Evolutionary conservation across 2,113 vertebrate species (phyloP).

Genomic region (Mugil cephalus): DNA sequence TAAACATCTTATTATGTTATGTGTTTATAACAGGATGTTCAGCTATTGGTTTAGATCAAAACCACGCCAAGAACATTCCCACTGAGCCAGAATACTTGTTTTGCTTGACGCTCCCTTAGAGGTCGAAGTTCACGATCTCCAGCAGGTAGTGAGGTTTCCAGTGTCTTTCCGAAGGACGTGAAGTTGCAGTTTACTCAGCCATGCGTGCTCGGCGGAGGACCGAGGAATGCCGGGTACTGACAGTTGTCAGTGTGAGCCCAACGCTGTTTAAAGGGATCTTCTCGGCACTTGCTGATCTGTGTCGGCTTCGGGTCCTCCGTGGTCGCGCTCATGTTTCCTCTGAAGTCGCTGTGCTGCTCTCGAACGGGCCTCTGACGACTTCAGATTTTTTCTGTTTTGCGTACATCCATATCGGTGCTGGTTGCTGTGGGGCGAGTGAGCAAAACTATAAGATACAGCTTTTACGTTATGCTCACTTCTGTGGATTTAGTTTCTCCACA

Average conservation of each 20-base stretch:
- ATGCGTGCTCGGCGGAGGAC: background rate
- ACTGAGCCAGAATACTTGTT: conserved; percentile 6
- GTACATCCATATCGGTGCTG: background rate
- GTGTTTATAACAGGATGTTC: too few relatives aligned
- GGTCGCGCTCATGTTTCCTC: conserved; percentile 32
- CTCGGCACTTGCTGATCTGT: conserved; percentile 26
- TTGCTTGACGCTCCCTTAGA: conserved; percentile 18
- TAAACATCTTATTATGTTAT: too few relatives aligned
- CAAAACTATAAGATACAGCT: too few relatives aligned
- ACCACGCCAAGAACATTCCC: background rate
- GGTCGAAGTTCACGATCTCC: conserved; percentile 20
- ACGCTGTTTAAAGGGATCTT: conserved; percentile 33
- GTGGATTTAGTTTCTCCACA: too few relatives aligned
- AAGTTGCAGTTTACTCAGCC: conserved; percentile 2
- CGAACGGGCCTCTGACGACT: conserved; percentile 4
- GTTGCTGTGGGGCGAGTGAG: background rate
- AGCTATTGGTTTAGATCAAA: too few relatives aligned
- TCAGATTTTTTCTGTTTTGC: background rate
- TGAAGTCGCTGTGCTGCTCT: conserved; percentile 1
- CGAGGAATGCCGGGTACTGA: conserved; percentile 54
- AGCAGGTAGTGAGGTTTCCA: conserved; percentile 2
- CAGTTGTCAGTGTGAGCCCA: conserved; percentile 43
- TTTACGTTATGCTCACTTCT: too few relatives aligned
- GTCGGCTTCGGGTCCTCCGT: conserved; percentile 38
- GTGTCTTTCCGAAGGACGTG: background rate